phyloP scores from a whole-genome alignment of 2,797 vertebrate genomes.

The Eremophila alpestris region DNA sequence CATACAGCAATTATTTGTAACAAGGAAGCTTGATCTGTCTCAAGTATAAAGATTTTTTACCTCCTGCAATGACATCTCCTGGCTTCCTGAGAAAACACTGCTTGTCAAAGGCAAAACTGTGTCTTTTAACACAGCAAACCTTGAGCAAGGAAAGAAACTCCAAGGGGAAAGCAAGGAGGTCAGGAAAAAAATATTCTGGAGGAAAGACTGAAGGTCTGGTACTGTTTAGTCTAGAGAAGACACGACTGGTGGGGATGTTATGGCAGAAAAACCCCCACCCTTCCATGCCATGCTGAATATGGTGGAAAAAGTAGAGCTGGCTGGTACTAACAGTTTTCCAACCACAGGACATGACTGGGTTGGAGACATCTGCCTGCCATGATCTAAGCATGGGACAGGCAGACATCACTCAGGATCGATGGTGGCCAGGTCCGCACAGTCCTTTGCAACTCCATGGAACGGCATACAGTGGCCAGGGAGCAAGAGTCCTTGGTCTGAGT shows the following conservation, averaged over 20 bases:
- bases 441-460: not conserved
- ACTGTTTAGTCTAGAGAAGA: not conserved
- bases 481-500: not conserved
- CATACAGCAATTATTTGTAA: not conserved
- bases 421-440: not conserved
- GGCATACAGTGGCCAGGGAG: accelerated
- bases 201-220: not conserved
- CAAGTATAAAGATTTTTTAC: not conserved
- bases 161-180: not conserved
- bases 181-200: not conserved
- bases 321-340: not conserved
- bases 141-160: not conserved
- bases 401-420: accelerated
- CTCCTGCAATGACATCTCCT: not conserved
- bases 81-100: not conserved
- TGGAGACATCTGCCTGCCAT: not conserved
- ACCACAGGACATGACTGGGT: no score
- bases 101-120: not conserved
- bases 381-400: not conserved
- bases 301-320: not conserved
- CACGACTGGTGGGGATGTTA: not conserved
- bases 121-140: not conserved
- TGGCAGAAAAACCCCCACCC: accelerated
- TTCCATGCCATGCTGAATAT: not conserved
- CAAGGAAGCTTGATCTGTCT: not conserved